Base-by-base conservation (phyloP, 2,113 vertebrate species). In the Rhinogobius similis region DNA sequence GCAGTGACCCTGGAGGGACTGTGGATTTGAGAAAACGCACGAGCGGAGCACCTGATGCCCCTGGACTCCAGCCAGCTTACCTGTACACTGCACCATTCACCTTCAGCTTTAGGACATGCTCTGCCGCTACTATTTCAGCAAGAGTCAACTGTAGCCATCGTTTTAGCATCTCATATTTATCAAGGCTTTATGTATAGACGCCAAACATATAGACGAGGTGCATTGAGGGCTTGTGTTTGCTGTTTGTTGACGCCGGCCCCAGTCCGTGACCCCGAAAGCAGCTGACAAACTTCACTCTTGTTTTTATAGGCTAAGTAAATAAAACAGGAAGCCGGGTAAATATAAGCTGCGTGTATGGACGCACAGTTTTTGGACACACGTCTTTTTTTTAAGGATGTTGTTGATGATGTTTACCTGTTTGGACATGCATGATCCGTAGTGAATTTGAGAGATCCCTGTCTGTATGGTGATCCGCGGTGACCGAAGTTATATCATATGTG, bases 281-380 rank as follows among this genome's bases (percentile, higher is more conserved):
- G 64, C 36, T 66, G 48, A 24, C 65, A 66, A 58, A 75, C 78
- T 70, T 66, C 70, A 72, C 27, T 76, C 73, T 76, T 82, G 79
- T 80, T 87, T 86, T 83, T 81, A 63, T 81, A 41, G 70, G 71
- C 73, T 85, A 67, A 83, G 78, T 70, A 83, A 86, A 86, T 52
- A 12, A 24, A 56, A 62, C 11, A 20, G 26, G 67, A 70, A 73
- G 66, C 26, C 62, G 26, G 65, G n/a, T 32, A 87, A 79, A 79
- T 48, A 88, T 16, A 23, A 5, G 24, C 24, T 23, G 46, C 24
- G 75, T 26, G 63, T 62, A 67, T 66, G 62, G 27, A 10, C 5
- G 12, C 9, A 36, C 16, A 3, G 12, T 29, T 43, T 72, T 59
- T 23, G 21, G 27, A 36, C 38, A 20, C n/a, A 11, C 2, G 5